phyloP scores from a whole-genome alignment of 2,113 vertebrate genomes.

The Trogon melanurus region DNA sequence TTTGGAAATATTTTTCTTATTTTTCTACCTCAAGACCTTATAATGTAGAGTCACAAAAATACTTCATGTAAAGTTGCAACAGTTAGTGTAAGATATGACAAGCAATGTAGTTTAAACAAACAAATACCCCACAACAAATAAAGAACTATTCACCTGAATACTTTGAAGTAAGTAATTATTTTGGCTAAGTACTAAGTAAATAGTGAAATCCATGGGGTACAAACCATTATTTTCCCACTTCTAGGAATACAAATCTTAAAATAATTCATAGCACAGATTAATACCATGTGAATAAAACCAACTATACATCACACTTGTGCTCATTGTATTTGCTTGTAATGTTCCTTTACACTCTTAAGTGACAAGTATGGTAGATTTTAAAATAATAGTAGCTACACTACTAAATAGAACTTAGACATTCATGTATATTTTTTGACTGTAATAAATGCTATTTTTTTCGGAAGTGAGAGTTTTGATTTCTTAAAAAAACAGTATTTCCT shows the following conservation, averaged over 20 bases:
- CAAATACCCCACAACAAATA: background rate
- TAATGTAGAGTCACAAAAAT: background rate
- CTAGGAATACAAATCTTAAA: background rate
- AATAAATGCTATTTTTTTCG: background rate
- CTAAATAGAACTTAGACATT: background rate
- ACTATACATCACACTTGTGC: fast-evolving
- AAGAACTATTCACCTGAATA: background rate
- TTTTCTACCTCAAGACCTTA: constrained; percentile 37
- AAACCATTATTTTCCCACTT: background rate
- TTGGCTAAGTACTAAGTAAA: background rate
- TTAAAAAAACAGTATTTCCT: background rate
- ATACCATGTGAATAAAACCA: background rate
- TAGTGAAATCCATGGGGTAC: background rate
- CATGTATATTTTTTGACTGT: background rate
- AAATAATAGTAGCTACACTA: background rate
- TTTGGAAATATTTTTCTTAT: background rate
- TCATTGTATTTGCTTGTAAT: background rate
- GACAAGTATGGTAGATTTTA: background rate
- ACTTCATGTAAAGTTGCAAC: background rate
- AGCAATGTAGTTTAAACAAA: background rate
- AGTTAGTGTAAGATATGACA: background rate
- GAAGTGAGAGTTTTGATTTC: background rate
- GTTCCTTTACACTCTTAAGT: background rate
- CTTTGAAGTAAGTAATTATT: background rate
- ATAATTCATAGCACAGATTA: background rate